phyloP scores from a whole-genome alignment of 1,140 invertebrate genomes.

The Colletes latitarsis region DNA sequence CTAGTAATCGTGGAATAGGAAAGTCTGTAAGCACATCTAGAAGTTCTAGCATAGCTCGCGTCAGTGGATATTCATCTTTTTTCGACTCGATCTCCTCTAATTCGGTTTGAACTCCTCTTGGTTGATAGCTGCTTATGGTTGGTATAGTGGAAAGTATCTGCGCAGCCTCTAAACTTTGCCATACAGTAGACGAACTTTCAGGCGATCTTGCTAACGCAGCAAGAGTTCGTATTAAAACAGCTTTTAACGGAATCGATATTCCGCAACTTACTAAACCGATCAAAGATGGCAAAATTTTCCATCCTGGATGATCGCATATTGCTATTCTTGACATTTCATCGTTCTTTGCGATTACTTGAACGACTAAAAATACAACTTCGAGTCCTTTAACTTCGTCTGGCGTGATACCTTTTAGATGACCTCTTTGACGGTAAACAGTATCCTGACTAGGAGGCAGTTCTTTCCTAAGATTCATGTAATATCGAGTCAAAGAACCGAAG shows the following conservation, averaged over 20 bases:
- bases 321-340: slow-evolving; percentile 90
- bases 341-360: slow-evolving; percentile 88
- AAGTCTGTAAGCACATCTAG: slow-evolving; percentile 89
- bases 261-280: slow-evolving; percentile 92
- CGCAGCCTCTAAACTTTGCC: slow-evolving; percentile 93
- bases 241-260: slow-evolving; percentile 92
- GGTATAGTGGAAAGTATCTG: slow-evolving; percentile 90
- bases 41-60: slow-evolving; percentile 89
- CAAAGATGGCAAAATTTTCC: slow-evolving; percentile 90
- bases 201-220: slow-evolving; percentile 88
- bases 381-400: slow-evolving; percentile 94
- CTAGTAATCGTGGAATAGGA: slow-evolving; percentile 89
- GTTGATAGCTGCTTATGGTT: slow-evolving; percentile 84
- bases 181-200: slow-evolving; percentile 89
- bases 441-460: slow-evolving; percentile 85
- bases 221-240: slow-evolving; percentile 89
- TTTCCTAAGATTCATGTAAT: slow-evolving; percentile 85
- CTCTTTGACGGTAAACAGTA: slow-evolving; percentile 84
- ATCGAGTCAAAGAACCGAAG: slow-evolving; percentile 91
- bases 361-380: slow-evolving; percentile 89
- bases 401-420: slow-evolving; percentile 86
- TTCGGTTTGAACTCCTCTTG: slow-evolving; percentile 86
- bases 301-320: slow-evolving; percentile 92
- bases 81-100: slow-evolving; percentile 92
- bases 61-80: slow-evolving; percentile 93